Percentiles rank a stretch among this genome's conserved stretches.
phyloP scores from a whole-genome alignment of 2,113 vertebrate genomes.

The Etia nguti region DNA sequence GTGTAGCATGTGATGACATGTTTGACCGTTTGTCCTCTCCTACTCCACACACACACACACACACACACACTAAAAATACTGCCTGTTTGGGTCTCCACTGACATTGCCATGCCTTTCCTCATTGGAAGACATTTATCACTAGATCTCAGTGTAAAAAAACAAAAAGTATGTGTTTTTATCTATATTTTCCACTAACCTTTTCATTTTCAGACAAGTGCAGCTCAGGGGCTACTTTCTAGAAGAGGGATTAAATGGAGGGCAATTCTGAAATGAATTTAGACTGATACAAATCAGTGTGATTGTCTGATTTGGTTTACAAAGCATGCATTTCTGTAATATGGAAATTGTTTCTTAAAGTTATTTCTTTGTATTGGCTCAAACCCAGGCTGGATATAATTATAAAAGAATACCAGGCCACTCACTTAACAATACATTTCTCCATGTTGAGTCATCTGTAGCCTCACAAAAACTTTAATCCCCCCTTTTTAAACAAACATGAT shows the following conservation, averaged over 20 bases:
- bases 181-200: background rate
- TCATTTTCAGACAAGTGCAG: background rate
- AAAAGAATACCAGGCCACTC: background rate
- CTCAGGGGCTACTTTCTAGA: background rate
- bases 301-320: background rate
- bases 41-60: background rate
- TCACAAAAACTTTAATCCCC: background rate
- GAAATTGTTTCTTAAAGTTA: background rate
- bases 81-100: background rate
- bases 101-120: background rate
- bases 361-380: background rate
- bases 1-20: constrained; percentile 16
- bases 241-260: background rate
- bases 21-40: constrained; percentile 1
- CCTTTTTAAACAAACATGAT: background rate
- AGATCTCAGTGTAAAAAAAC: background rate
- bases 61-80: background rate
- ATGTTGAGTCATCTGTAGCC: background rate
- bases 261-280: background rate
- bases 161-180: background rate
- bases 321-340: background rate
- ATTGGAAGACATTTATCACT: background rate
- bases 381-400: background rate
- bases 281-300: background rate
- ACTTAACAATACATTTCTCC: background rate